These are phyloP conservation scores for Aulostomus chinensis DNA, from an alignment of 2,797 vertebrate genomes.

Conservation along the genomic window DNA sequence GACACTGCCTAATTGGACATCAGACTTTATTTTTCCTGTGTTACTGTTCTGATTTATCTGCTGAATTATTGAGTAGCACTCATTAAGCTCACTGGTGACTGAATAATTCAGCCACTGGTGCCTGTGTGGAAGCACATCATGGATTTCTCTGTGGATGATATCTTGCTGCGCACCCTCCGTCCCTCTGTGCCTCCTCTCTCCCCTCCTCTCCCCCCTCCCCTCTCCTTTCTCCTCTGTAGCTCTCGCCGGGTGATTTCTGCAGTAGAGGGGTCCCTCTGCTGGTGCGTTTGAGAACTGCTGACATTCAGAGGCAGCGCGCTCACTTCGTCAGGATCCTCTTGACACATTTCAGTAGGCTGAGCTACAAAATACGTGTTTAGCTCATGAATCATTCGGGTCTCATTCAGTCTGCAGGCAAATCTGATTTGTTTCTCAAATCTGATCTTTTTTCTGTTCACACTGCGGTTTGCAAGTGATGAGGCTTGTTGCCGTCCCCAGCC, in stretches of 20 bases:
- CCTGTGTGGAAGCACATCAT: slow-evolving; percentile 27
- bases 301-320: too few relatives aligned
- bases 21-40: slow-evolving; percentile 15
- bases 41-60: slow-evolving; percentile 26
- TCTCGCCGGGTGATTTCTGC: background rate
- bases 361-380: too few relatives aligned
- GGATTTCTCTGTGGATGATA: slow-evolving; percentile 19
- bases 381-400: too few relatives aligned
- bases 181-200: too few relatives aligned
- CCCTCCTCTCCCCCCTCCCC: background rate
- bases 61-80: slow-evolving; percentile 59
- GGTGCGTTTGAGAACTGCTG: slow-evolving; percentile 25
- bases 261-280: slow-evolving; percentile 55
- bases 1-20: slow-evolving; percentile 36
- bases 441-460: too few relatives aligned
- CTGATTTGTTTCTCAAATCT: too few relatives aligned
- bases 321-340: too few relatives aligned
- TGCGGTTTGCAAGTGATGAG: too few relatives aligned
- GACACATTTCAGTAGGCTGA: too few relatives aligned
- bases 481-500: too few relatives aligned
- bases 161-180: background rate
- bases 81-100: slow-evolving; percentile 42
- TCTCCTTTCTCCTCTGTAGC: background rate
- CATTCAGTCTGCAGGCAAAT: too few relatives aligned
- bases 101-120: slow-evolving; percentile 61